A percentile compares a stretch with the other conserved stretches of the same genome.
phyloP scores from a whole-genome alignment of 2,113 vertebrate species.

The Protobothrops flavoviridis region DNA sequence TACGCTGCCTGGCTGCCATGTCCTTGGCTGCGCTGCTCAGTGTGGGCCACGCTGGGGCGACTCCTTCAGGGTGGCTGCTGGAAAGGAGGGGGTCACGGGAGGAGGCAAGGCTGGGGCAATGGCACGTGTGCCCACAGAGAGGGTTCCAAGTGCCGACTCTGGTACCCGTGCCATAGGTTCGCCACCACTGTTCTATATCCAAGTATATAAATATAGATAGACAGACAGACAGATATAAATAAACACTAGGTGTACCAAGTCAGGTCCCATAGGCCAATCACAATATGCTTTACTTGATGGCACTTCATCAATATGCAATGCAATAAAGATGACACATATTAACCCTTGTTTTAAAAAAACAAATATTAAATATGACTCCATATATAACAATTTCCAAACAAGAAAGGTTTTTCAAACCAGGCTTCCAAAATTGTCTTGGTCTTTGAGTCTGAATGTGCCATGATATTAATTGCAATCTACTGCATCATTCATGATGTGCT shows the following conservation, averaged over 20 bases:
- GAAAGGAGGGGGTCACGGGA: no score
- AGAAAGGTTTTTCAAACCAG: slow-evolving; percentile 1
- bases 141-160: no score
- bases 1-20: no score
- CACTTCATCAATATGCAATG: background rate
- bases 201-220: background rate
- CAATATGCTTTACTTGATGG: background rate
- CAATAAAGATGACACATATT: background rate
- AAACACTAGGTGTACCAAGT: background rate
- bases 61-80: no score
- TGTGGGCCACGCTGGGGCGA: no score
- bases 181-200: background rate
- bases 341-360: background rate
- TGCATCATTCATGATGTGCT: background rate
- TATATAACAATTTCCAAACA: background rate
- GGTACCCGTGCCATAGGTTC: no score
- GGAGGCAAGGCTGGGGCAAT: no score
- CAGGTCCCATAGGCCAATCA: background rate
- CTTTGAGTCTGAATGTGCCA: background rate
- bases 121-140: no score
- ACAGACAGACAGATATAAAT: background rate
- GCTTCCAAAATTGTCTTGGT: background rate
- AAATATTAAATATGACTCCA: background rate
- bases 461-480: background rate
- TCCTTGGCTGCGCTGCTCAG: no score